Percentiles rank a stretch among this genome's conserved stretches.
Conservation (phyloP, 1,140 invertebrate species). For the Drosophila yakuba region DNA sequence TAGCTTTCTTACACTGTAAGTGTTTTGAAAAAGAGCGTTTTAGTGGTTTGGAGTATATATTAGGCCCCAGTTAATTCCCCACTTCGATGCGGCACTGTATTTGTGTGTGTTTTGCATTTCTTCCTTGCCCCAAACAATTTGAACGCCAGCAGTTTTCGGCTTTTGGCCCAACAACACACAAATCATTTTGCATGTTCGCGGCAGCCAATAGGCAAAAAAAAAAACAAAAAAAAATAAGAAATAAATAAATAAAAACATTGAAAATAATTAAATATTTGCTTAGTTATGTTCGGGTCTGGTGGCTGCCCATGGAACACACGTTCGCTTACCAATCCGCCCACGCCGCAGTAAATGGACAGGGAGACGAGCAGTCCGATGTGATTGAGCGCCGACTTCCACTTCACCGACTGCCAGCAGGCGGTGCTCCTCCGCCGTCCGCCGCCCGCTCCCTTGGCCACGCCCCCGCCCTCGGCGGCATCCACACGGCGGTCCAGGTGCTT, state of each 20-base stretch:
- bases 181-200: conserved; percentile 45
- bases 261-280: conserved; percentile 47
- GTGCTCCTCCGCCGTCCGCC: conserved; percentile 11
- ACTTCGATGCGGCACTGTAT: conserved; percentile 30
- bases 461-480: conserved; percentile 58
- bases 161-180: conserved; percentile 23
- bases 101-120: conserved; percentile 23
- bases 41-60: background rate
- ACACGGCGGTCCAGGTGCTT: conserved; percentile 79
- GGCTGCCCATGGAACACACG: conserved; percentile 11
- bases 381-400: conserved; percentile 87
- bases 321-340: conserved; percentile 90
- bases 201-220: background rate
- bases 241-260: conserved; percentile 11
- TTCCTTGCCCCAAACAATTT: conserved; percentile 5
- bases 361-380: conserved; percentile 89
- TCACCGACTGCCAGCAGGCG: conserved; percentile 76
- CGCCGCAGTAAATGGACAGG: conserved; percentile 90
- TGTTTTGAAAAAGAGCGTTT: background rate
- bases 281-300: conserved; percentile 34
- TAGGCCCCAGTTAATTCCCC: background rate
- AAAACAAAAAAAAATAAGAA: background rate
- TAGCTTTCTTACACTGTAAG: no score
- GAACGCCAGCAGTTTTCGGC: conserved; percentile 21
- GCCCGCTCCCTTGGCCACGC: conserved; percentile 39